These are phyloP conservation scores for Eulemur rufifrons DNA, from an alignment of 2,113 vertebrate species.

Conservation along the genomic window DNA sequence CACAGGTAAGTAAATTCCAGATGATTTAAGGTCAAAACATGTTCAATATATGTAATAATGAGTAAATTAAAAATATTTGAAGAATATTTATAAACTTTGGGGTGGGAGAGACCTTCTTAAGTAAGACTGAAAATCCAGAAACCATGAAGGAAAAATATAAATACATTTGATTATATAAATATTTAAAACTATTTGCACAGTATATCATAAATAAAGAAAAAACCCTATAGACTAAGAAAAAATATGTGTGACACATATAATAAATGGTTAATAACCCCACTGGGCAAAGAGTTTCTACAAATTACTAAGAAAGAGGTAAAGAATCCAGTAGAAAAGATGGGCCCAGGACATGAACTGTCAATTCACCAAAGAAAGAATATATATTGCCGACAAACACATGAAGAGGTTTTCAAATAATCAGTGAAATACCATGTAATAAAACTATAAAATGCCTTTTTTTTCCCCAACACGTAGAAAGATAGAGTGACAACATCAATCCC, in stretches of 20 bases:
- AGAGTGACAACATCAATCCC: neutral
- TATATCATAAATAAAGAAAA: neutral
- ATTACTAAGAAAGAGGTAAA: neutral
- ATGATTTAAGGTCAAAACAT: neutral
- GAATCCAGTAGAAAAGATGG: neutral
- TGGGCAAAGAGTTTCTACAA: neutral
- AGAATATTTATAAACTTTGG: neutral
- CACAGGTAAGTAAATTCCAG: neutral
- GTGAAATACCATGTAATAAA: neutral
- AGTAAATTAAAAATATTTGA: neutral
- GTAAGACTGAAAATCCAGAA: neutral
- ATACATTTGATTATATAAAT: neutral
- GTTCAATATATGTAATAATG: neutral
- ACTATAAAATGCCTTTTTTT: neutral
- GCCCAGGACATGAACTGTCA: neutral
- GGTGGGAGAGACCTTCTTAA: neutral
- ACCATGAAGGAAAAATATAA: neutral
- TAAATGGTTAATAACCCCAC: neutral
- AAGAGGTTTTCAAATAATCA: neutral
- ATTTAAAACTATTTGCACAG: neutral
- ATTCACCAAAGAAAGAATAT: neutral
- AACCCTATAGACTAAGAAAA: neutral
- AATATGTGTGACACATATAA: neutral
- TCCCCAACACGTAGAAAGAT: neutral
- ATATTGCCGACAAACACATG: neutral